These are phyloP conservation scores for Pollachius pollachius DNA, from an alignment of 2,113 vertebrate species.

Conservation along the genomic window DNA sequence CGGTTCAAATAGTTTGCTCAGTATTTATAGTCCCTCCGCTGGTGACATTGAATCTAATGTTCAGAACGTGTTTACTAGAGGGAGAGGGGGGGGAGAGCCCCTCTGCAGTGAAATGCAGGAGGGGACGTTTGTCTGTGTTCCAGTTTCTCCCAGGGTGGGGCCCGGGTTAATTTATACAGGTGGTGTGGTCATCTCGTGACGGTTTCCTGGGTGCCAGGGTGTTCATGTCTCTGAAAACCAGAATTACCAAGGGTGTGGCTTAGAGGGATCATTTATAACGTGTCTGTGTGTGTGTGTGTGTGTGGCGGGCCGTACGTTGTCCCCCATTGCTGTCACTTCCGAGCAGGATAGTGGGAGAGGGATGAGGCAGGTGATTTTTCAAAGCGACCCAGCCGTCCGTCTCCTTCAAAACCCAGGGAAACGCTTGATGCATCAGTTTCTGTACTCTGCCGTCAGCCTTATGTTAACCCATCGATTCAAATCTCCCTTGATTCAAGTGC, in stretches of 20 bases:
- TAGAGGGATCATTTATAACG: no score
- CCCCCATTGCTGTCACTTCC: no score
- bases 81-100: not conserved
- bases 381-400: conserved; percentile 7
- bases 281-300: no score
- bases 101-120: conserved; percentile 14
- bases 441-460: not conserved
- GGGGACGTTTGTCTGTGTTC: conserved; percentile 3
- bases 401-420: conserved; percentile 4
- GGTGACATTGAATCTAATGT: not conserved
- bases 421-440: conserved; percentile 33
- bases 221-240: no score
- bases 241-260: no score
- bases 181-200: conserved; percentile 1
- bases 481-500: no score
- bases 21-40: not conserved
- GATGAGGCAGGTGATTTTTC: conserved; percentile 31
- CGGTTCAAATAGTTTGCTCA: not conserved
- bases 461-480: no score
- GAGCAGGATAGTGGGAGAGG: no score
- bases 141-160: not conserved
- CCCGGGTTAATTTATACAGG: conserved; percentile 3
- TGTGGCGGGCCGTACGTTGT: no score
- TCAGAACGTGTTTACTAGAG: conserved; percentile 17
- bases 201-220: no score